Conservation (phyloP, 2,113 vertebrate species). For the Atractosteus spatula region DNA sequence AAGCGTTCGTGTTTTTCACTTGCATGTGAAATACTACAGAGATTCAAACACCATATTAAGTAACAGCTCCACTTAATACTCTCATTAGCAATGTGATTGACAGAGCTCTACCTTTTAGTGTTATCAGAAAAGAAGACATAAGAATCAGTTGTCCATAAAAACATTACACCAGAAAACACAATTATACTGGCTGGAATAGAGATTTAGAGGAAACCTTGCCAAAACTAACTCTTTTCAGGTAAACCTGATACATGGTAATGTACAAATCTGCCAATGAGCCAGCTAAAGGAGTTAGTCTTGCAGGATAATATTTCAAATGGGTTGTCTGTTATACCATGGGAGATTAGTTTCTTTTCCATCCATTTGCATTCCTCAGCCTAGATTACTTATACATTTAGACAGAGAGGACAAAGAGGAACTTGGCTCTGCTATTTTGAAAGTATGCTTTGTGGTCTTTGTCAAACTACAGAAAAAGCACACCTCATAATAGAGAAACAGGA, state of each 20-base stretch:
- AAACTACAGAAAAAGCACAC: no score
- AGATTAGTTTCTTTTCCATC: slow-evolving; percentile 17
- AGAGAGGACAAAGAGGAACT: slow-evolving; percentile 7
- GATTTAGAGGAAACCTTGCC: slow-evolving; percentile 33
- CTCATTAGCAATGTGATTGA: not conserved
- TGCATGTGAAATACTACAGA: not conserved
- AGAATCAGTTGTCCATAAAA: not conserved
- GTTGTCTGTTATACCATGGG: slow-evolving; percentile 16
- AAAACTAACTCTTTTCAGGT: slow-evolving; percentile 39
- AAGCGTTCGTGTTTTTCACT: not conserved
- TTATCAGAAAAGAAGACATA: not conserved
- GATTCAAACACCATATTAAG: not conserved
- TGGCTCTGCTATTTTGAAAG: slow-evolving; percentile 2
- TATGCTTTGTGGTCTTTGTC: not conserved
- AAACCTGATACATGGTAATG: slow-evolving; percentile 37
- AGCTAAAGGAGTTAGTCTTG: slow-evolving; percentile 19
- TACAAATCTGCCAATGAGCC: slow-evolving; percentile 26
- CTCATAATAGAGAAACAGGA: no score
- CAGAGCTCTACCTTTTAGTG: not conserved
- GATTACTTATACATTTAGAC: slow-evolving; percentile 12
- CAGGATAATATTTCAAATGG: slow-evolving; percentile 25
- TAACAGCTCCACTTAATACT: not conserved
- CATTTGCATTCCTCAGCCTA: slow-evolving; percentile 21
- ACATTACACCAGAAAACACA: not conserved
- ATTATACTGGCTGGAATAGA: slow-evolving; percentile 18